Evolutionary conservation across 2,113 vertebrate species (phyloP).

Genomic region (Synchiropus splendidus): DNA sequence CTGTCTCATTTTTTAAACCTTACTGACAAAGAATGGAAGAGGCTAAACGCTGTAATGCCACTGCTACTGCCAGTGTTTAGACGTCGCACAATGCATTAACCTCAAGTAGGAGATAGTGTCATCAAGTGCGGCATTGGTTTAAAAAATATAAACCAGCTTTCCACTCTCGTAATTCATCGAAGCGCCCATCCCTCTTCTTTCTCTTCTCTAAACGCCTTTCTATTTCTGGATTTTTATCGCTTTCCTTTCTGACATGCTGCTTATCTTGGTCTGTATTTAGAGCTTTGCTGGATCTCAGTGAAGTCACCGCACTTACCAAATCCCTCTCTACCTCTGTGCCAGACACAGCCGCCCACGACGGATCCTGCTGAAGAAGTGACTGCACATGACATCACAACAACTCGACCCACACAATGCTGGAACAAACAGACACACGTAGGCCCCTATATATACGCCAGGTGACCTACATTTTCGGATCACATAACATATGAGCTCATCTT

Average conservation of each 20-base stretch:
- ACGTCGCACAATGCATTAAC: constrained; percentile 15
- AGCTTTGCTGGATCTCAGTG: constrained; percentile 19
- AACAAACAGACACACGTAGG: constrained; percentile 49
- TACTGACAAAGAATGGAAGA: constrained; percentile 1
- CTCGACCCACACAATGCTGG: constrained; percentile 41
- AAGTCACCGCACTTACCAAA: constrained; percentile 21
- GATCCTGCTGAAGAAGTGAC: constrained; percentile 29
- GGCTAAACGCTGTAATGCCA: no score
- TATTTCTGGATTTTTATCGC: constrained; percentile 12
- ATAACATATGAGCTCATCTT: no score
- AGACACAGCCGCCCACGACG: constrained; percentile 33
- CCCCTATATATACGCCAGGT: constrained; percentile 29
- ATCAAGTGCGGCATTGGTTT: constrained; percentile 3
- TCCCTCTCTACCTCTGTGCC: constrained; percentile 24
- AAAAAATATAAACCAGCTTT: constrained; percentile 7
- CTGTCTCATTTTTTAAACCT: constrained; percentile 11
- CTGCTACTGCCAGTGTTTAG: constrained; percentile 21
- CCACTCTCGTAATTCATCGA: constrained; percentile 7
- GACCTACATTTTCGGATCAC: constrained; percentile 32
- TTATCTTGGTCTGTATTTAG: constrained; percentile 15
- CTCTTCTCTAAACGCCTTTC: constrained; percentile 6
- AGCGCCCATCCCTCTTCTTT: constrained; percentile 1
- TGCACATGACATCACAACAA: constrained; percentile 43
- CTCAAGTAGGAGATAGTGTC: constrained; percentile 3
- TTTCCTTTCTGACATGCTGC: constrained; percentile 10